Evolutionary conservation across 1,140 invertebrate species (phyloP).

Genomic region (Drosophila sucinea): DNA sequence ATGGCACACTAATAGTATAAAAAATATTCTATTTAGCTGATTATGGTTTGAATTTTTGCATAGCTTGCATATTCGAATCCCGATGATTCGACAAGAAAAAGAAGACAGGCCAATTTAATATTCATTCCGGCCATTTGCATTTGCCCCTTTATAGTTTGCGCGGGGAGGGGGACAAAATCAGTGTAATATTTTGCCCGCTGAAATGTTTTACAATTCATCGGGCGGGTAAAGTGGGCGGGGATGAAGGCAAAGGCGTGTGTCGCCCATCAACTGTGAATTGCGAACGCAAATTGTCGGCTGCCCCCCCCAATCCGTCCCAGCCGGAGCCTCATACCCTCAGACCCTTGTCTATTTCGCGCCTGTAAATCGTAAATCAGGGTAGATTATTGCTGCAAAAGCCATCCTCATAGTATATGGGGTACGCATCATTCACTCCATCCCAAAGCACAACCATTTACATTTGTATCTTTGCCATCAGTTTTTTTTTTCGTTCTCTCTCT

Average conservation of each 20-base stretch:
- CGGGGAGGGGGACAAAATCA: conserved; percentile 60
- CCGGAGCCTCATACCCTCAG: background rate
- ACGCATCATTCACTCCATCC: background rate
- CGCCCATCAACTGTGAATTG: conserved; percentile 77
- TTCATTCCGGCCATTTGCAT: conserved; percentile 36
- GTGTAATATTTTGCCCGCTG: conserved; percentile 61
- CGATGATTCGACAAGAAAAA: conserved; percentile 27
- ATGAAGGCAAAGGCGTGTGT: conserved; percentile 44
- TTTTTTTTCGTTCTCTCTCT: background rate
- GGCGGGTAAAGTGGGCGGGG: background rate
- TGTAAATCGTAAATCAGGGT: conserved; percentile 78
- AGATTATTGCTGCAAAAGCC: conserved; percentile 71
- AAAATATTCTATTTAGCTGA: no score
- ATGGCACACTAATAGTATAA: no score
- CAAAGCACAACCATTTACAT: conserved; percentile 65
- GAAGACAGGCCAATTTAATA: conserved; percentile 23
- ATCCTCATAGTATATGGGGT: conserved; percentile 8
- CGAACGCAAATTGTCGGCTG: conserved; percentile 71
- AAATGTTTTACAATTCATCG: conserved; percentile 52
- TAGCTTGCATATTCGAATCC: conserved; percentile 49
- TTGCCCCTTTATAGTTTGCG: conserved; percentile 31
- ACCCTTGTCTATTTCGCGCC: conserved; percentile 74
- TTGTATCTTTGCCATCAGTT: conserved; percentile 61
- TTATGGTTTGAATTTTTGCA: conserved; percentile 29
- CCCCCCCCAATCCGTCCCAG: background rate